Evolutionary conservation across 1,140 invertebrate genomes (phyloP), one percentile per base, ranked within the genome.

Genomic region (Pseudomyrmex pallidus): DNA sequence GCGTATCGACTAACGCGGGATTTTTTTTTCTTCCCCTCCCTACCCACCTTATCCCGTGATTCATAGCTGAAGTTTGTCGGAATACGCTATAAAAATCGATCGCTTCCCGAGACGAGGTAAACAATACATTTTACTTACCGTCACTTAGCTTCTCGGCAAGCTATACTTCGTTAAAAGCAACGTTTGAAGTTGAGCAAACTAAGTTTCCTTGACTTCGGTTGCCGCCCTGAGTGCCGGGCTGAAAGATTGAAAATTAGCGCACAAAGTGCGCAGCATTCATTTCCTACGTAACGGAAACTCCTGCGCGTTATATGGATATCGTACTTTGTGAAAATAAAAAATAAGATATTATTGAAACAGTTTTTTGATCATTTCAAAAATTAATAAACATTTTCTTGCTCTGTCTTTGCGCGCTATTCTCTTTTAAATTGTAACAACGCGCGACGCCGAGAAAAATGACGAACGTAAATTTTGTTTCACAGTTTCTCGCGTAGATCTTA

Each of bases 51-150:
- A 46, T 22, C 17, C 13, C 44, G 74, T 48, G 35, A 78, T 78
- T 78, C 68, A 78, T 78, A 67, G 17, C 54, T 20, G 20, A 56
- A 70, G 35, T 13, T 57, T 70, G 35, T 57, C 48, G 20, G 46
- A 59, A 78, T 78, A 59, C 59, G 59, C 15, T 20, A 59, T 72
- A 72, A 80, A 25, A 80, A 80, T 80, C 66, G 66, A 80, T 80
- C 20, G 66, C 3, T 35, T 35, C 0, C 15, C 44, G 17, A 15
- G 20, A 46, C 17, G 52, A 59, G 35, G 46, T 80, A 80, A 80
- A 80, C 76, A 80, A 80, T 80, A 80, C 76, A 80, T 80, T 80
- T 80, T 80, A 80, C 66, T 80, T 80, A 80, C 54, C 59, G 76
- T 70, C 66, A 72, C 66, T 80, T 80, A 80, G 48, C 66, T 78